These are phyloP conservation scores for Conistra vaccinii DNA, from an alignment of 2,888 invertebrate species.

Conservation along the genomic window DNA sequence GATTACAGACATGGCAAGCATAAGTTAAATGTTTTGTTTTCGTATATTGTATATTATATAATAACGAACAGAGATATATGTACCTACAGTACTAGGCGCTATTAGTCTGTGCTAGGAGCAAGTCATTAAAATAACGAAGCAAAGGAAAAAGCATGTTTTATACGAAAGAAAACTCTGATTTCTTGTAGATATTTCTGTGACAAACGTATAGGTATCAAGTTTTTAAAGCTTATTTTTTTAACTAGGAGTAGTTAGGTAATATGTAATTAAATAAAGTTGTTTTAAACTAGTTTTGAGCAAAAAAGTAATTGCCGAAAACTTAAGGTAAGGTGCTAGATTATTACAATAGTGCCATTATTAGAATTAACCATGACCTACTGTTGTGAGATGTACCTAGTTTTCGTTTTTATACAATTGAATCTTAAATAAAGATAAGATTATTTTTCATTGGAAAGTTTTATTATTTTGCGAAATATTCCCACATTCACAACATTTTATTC, in stretches of 20 bases:
- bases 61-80: conserved; percentile 13
- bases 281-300: conserved; percentile 33
- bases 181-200: conserved; percentile 4
- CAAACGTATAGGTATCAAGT: conserved; percentile 28
- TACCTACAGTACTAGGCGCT: neutral
- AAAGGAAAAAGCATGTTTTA: neutral
- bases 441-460: conserved; percentile 51
- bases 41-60: conserved; percentile 13
- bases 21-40: conserved; percentile 12
- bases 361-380: conserved; percentile 60
- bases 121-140: conserved; percentile 14
- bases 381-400: conserved; percentile 64
- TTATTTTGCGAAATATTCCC: conserved; percentile 15
- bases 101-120: no score
- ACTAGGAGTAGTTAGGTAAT: conserved; percentile 40
- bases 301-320: conserved; percentile 60
- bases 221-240: conserved; percentile 22
- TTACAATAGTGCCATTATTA: conserved; percentile 60
- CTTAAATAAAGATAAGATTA: conserved; percentile 68
- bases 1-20: no score
- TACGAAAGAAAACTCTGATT: no score
- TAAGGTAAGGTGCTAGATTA: conserved; percentile 63
- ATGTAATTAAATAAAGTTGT: conserved; percentile 33
- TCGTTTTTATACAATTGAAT: conserved; percentile 68
- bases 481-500: neutral